These are phyloP conservation scores for Phrynocephalus versicolor DNA, from an alignment of 2,113 vertebrate species.

Conservation along the genomic window DNA sequence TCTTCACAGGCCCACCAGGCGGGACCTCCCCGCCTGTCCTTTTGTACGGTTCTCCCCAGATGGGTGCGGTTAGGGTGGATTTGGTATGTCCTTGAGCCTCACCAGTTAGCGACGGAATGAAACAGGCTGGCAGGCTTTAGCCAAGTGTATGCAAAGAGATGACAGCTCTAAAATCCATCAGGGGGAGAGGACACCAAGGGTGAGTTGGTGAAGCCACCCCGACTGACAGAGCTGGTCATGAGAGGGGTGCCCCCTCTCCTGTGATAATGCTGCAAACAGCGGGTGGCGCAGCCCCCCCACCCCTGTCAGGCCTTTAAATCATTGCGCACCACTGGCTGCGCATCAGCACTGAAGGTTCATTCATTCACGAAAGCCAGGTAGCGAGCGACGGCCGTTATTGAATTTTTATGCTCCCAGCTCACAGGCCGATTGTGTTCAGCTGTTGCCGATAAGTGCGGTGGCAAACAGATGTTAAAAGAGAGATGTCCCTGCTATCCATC, in stretches of 20 bases:
- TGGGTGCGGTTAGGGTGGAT: too few relatives aligned
- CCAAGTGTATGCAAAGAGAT: not conserved
- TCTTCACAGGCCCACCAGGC: too few relatives aligned
- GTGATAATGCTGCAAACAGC: not conserved
- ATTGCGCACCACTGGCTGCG: not conserved
- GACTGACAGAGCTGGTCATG: not conserved
- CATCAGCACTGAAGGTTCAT: not conserved
- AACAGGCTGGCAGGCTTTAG: not conserved
- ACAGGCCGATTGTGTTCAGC: not conserved
- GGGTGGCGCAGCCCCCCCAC: not conserved
- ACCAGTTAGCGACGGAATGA: not conserved
- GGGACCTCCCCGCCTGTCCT: too few relatives aligned
- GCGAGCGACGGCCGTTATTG: not conserved
- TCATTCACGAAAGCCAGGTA: not conserved
- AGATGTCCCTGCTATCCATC: not conserved
- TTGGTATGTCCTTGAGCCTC: not conserved
- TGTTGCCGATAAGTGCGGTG: not conserved
- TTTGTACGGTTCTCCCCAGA: too few relatives aligned
- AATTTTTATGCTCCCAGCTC: not conserved
- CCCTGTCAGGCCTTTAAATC: slow-evolving; percentile 1
- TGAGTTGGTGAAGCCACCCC: not conserved
- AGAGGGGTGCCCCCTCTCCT: not conserved
- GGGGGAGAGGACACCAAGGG: not conserved
- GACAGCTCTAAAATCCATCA: not conserved
- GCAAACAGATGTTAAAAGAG: not conserved